Evolutionary conservation across 2,797 vertebrate species (phyloP).

Genomic region (Semaprochilodus insignis): DNA sequence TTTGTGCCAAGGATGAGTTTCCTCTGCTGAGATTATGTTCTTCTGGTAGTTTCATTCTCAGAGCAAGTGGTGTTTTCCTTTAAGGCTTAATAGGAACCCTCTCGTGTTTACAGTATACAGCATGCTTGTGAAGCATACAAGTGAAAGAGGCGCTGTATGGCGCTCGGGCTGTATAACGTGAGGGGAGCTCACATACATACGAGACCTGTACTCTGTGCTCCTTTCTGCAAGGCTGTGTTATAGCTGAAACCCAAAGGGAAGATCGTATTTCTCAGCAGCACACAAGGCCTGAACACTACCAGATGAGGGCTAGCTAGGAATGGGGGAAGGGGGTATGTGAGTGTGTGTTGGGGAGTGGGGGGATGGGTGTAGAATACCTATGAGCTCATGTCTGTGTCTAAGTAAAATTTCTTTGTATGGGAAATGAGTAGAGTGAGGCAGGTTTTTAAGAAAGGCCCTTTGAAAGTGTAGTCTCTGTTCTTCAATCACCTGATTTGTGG

Average conservation of each 20-base stretch:
- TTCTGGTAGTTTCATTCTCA: slow-evolving; percentile 21
- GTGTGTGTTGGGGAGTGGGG: slow-evolving; percentile 45
- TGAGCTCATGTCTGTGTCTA: slow-evolving; percentile 55
- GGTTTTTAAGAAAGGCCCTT: neutral
- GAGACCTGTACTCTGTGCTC: slow-evolving; percentile 28
- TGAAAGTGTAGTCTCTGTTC: neutral
- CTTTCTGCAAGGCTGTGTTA: slow-evolving; percentile 50
- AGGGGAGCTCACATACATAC: neutral
- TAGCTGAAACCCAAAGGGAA: slow-evolving; percentile 59
- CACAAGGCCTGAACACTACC: slow-evolving; percentile 71
- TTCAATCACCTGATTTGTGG: neutral
- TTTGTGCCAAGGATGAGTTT: slow-evolving; percentile 44
- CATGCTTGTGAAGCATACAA: neutral
- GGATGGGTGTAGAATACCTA: slow-evolving; percentile 60
- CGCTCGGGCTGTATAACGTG: slow-evolving; percentile 17
- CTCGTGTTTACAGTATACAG: slow-evolving; percentile 14
- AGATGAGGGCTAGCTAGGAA: slow-evolving; percentile 65
- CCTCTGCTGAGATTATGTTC: slow-evolving; percentile 30
- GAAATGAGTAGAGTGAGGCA: slow-evolving; percentile 16
- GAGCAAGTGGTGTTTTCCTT: slow-evolving; percentile 38
- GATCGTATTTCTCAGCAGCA: slow-evolving; percentile 70
- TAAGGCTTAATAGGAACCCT: slow-evolving; percentile 29
- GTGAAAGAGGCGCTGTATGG: neutral
- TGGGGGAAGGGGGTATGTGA: slow-evolving; percentile 45
- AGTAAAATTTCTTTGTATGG: slow-evolving; percentile 39